These are phyloP conservation scores for Sclerurus mexicanus DNA, from an alignment of 2,113 vertebrate species.

Conservation along the genomic window DNA sequence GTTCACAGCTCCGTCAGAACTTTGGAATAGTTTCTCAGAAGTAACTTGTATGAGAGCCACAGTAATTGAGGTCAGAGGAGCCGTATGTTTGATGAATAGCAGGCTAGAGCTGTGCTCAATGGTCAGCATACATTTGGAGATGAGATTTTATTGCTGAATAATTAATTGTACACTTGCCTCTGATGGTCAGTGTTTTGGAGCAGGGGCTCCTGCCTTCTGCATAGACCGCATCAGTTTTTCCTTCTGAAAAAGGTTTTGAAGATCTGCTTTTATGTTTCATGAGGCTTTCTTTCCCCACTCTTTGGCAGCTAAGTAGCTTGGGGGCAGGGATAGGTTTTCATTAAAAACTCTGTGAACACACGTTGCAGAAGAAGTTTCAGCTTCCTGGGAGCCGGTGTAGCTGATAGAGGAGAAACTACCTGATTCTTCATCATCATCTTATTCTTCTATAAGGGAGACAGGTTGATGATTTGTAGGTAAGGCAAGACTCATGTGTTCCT, in stretches of 20 bases:
- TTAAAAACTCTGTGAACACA: background rate
- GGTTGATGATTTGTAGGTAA: conserved; percentile 22
- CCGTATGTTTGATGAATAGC: background rate
- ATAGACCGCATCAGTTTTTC: background rate
- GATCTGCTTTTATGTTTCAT: background rate
- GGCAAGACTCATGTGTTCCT: background rate
- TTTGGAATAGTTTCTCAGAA: conserved; percentile 25
- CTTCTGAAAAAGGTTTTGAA: background rate
- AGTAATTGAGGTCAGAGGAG: conserved; percentile 63
- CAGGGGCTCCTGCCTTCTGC: background rate
- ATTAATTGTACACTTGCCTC: conserved; percentile 11
- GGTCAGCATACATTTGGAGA: conserved; percentile 11
- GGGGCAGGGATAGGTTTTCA: background rate
- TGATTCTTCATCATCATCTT: background rate
- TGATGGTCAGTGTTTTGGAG: background rate
- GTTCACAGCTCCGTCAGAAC: background rate
- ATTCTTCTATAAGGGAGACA: background rate
- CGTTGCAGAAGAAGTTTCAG: background rate
- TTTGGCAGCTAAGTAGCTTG: background rate
- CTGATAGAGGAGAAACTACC: background rate
- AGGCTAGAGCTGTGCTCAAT: background rate
- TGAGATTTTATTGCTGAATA: conserved; percentile 3
- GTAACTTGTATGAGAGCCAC: background rate
- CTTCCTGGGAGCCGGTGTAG: accelerated
- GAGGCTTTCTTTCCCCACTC: background rate